A percentile compares a stretch with the other conserved stretches of the same genome.
phyloP scores from a whole-genome alignment of 2,113 vertebrate species.

The Paradoxurus hermaphroditus region DNA sequence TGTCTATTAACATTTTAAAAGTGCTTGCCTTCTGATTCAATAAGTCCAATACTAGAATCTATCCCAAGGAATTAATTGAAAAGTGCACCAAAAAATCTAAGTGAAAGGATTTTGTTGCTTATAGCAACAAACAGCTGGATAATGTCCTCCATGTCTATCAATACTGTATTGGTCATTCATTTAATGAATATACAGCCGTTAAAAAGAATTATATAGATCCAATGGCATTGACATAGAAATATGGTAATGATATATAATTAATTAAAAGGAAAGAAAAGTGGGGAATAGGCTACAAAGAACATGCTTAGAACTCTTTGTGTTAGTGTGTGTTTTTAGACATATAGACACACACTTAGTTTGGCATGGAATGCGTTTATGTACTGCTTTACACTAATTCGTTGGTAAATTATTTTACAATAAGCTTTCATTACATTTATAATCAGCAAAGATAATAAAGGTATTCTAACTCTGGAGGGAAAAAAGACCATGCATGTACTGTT shows the following conservation, averaged over 20 bases:
- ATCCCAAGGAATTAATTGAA: conserved; percentile 7
- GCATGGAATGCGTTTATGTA: background rate
- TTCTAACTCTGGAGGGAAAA: background rate
- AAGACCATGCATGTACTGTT: background rate
- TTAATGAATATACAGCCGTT: conserved; percentile 7
- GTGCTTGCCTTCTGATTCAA: background rate
- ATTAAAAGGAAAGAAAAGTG: background rate
- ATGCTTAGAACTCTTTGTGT: background rate
- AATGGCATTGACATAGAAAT: background rate
- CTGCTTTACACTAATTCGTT: background rate
- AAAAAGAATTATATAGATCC: background rate
- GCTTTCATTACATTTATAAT: conserved; percentile 9
- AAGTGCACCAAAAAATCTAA: background rate
- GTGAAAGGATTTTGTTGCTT: background rate
- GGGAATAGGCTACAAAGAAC: background rate
- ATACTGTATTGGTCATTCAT: background rate
- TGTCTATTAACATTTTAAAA: conserved; percentile 28
- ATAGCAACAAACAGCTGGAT: background rate
- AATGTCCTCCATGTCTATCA: background rate
- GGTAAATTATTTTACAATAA: background rate
- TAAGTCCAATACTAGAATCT: background rate
- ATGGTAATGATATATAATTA: background rate
- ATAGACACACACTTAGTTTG: background rate
- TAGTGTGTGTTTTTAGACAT: background rate
- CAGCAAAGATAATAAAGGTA: background rate